Base-by-base conservation (phyloP, 2,888 invertebrate genomes). In the Acleris sparsana region DNA sequence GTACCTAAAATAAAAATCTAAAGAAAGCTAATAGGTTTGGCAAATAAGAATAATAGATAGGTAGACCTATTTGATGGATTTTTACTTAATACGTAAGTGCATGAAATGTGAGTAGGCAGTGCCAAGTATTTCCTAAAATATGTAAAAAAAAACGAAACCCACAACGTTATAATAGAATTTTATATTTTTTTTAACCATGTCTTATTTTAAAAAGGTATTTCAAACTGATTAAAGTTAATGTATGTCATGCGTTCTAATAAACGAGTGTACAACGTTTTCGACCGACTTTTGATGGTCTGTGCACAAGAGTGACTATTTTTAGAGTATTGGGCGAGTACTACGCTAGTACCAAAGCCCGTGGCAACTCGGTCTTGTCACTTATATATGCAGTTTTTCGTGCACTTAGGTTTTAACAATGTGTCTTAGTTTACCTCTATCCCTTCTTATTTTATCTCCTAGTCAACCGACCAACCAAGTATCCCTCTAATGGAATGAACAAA, bases 1-100 rank as follows among this genome's bases (percentile, higher is more conserved):
- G 76, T 85, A 83, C 79, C 75, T 76, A 76, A 77, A 69, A 62
- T 69, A 67, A 75, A 70, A 70, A 71, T 69, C 59, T 71, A 72
- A 69, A 69, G 53, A 62, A 64, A 70, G 70, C 67, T 70, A 67
- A 70, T 67, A 65, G 55, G 64, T 60, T 74, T 71, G 73, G 68
- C 65, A 74, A 71, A 71, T 68, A 60, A 65, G 66, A 66, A 63
- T 74, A 72, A 70, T 78, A 78, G 73, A 70, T 77, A 66, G 66
- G 52, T 62, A 66, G 62, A 56, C 66, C 66, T 66, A 79, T 75
- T 80, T 72, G 73, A 77, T 80, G 79, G 78, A 70, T 74, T 78
- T 78, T 81, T 81, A 78, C 77, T 78, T 78, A 75, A 70, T 68
- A 68, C 62, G 46, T 68, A 70, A 70, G 68, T 65, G 63, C 65